Evolutionary conservation across 2,113 vertebrate species (phyloP).

Genomic region (Strigops habroptila): DNA sequence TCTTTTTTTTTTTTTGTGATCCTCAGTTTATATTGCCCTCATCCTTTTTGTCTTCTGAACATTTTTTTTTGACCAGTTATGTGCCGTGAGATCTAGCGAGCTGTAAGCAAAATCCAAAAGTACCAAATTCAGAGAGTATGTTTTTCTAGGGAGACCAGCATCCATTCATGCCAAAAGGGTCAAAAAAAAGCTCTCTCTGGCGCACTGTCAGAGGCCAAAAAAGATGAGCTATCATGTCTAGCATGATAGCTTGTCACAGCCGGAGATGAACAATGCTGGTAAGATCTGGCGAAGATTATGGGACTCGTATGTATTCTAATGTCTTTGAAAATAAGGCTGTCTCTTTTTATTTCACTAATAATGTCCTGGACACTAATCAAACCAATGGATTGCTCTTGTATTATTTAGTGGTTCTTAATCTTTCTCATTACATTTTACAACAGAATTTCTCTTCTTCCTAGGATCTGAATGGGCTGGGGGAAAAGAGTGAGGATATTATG

Average conservation of each 20-base stretch:
- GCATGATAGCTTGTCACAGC: background rate
- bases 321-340: background rate
- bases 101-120: background rate
- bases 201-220: background rate
- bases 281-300: background rate
- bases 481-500: background rate
- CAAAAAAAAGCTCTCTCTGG: background rate
- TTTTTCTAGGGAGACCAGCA: background rate
- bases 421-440: background rate
- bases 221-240: background rate
- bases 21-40: background rate
- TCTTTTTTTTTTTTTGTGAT: background rate
- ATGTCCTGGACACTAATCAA: background rate
- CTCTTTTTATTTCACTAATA: background rate
- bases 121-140: background rate
- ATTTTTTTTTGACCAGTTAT: background rate
- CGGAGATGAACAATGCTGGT: background rate
- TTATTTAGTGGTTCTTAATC: background rate
- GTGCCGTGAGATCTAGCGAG: background rate
- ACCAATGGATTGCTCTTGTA: background rate
- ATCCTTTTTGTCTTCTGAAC: background rate
- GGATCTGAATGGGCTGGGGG: background rate
- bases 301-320: accelerated
- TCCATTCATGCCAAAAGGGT: background rate
- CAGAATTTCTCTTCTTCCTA: background rate